Evolutionary conservation across 2,113 vertebrate species (phyloP).

Genomic region (Varanus salvator): DNA sequence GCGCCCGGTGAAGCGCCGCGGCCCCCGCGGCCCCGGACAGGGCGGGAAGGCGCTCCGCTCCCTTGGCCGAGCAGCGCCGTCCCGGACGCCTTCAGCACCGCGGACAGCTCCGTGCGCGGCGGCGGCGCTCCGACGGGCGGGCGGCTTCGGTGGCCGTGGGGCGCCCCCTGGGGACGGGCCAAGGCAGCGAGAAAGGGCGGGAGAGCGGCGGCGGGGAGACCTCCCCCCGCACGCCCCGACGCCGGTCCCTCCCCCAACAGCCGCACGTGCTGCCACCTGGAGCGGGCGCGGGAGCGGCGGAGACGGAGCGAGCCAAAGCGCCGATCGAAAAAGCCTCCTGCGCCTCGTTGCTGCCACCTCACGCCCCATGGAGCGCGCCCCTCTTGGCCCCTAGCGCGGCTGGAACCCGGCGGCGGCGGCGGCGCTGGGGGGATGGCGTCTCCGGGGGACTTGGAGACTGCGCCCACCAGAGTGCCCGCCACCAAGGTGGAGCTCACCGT

Average conservation of each 20-base stretch:
- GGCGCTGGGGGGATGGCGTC: constrained; percentile 83
- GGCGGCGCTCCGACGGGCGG: neutral
- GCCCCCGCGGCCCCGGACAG: no score
- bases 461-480: constrained; percentile 86
- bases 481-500: constrained; percentile 95
- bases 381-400: constrained; percentile 51
- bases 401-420: constrained; percentile 43
- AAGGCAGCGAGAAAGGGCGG: neutral
- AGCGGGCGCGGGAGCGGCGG: constrained; percentile 19
- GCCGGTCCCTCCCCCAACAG: neutral
- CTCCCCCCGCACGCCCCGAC: neutral
- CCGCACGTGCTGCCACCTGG: constrained; percentile 30
- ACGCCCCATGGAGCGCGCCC: constrained; percentile 39
- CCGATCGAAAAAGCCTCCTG: constrained; percentile 37
- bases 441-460: constrained; percentile 86
- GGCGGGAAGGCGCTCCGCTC: neutral
- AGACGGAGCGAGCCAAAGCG: neutral
- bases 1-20: neutral
- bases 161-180: constrained; percentile 16
- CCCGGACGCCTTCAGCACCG: constrained; percentile 7
- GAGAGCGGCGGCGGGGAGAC: neutral
- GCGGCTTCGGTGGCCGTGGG: neutral
- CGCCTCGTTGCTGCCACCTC: constrained; percentile 20
- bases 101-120: constrained; percentile 53
- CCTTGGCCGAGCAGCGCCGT: neutral